Percentiles rank a stretch among this genome's conserved stretches.
These are phyloP conservation scores for Aplochiton taeniatus DNA, from an alignment of 2,797 vertebrate genomes.

Conservation along the genomic window DNA sequence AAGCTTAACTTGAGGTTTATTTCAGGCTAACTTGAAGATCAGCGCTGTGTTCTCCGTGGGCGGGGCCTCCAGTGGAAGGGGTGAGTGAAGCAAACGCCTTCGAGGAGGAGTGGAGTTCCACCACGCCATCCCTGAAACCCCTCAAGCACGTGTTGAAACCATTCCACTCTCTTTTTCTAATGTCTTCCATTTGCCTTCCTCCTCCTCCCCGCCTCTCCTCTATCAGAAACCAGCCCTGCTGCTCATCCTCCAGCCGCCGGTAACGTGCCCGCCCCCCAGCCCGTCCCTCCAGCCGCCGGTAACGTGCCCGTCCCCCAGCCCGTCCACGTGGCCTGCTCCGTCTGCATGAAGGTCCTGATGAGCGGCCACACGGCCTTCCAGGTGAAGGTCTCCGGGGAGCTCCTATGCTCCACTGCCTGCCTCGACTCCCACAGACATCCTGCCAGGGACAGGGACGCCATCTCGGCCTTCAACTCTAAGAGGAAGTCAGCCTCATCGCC, in stretches of 20 bases:
- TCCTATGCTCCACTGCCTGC: conserved; percentile 96
- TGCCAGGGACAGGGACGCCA: too few species aligned
- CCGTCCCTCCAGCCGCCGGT: conserved; percentile 23
- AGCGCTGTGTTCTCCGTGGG: conserved; percentile 95
- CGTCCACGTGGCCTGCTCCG: conserved; percentile 85
- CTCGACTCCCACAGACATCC: conserved; percentile 68
- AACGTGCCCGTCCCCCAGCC: conserved; percentile 61
- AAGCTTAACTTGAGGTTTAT: too few species aligned
- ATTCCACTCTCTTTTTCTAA: background rate
- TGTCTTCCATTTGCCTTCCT: background rate
- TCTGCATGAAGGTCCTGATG: conserved; percentile 90
- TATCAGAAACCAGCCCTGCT: conserved; percentile 10
- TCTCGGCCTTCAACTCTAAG: conserved; percentile 86
- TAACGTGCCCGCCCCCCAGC: background rate
- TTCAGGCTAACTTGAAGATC: conserved; percentile 85
- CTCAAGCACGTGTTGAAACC: too few species aligned
- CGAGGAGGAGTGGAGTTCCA: too few species aligned
- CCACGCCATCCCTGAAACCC: background rate
- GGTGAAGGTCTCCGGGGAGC: conserved; percentile 91
- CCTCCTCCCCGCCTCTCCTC: background rate
- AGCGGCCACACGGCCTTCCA: conserved; percentile 98
- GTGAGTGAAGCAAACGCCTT: conserved; percentile 25
- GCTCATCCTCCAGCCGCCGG: background rate
- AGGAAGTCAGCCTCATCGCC: conserved; percentile 73
- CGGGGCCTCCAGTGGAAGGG: conserved; percentile 75